Evolutionary conservation across 2,113 vertebrate species (phyloP).

Genomic region (Shinisaurus crocodilurus): DNA sequence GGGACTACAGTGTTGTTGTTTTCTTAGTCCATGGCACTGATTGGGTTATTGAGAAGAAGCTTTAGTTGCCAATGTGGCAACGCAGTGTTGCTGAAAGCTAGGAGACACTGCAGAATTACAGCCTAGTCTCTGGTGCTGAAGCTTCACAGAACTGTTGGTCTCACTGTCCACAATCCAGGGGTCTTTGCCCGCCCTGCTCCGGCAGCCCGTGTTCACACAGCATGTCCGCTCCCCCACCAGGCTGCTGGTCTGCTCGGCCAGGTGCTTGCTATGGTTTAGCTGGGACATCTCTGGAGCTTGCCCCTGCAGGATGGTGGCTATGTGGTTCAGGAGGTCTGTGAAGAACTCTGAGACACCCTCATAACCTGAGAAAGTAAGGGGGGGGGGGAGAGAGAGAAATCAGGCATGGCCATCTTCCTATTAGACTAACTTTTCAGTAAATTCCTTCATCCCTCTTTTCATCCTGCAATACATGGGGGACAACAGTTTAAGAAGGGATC

Average conservation of each 20-base stretch:
- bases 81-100: constrained; percentile 98
- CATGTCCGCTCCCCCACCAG: constrained; percentile 77
- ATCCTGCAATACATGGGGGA: neutral
- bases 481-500: neutral
- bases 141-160: constrained; percentile 78
- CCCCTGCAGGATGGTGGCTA: constrained; percentile 89
- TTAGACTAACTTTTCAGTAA: neutral
- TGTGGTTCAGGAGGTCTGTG: constrained; percentile 94
- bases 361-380: constrained; percentile 81
- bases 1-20: constrained; percentile 54
- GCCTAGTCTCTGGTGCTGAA: constrained; percentile 94
- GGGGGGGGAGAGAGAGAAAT: constrained; percentile 15
- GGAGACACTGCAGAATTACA: constrained; percentile 92
- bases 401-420: neutral
- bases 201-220: constrained; percentile 78
- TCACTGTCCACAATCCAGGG: constrained; percentile 89
- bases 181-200: constrained; percentile 86
- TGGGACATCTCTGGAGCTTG: constrained; percentile 76
- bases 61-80: constrained; percentile 93
- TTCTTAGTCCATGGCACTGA: constrained; percentile 65
- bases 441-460: neutral
- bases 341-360: constrained; percentile 97
- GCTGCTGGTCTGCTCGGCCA: constrained; percentile 68
- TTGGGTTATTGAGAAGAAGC: constrained; percentile 95
- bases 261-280: constrained; percentile 75